Evolutionary conservation across 2,888 invertebrate species (phyloP), one percentile per base, ranked within the genome.

Genomic region (Morpho deidamia): DNA sequence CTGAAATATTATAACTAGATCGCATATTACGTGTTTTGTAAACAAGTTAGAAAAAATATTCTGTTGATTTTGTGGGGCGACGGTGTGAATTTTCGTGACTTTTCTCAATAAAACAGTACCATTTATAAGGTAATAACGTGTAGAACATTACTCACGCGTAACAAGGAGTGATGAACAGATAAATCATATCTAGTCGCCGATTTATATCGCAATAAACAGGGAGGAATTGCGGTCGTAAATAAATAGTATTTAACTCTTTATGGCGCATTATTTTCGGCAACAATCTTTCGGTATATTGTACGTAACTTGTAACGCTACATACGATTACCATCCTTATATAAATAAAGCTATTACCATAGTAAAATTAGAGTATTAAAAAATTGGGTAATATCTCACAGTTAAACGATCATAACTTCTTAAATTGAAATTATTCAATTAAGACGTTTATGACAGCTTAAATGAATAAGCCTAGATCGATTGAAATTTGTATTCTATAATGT

Each of bases 161-260:
- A 89, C 85, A 76, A 86, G 73, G 76, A 88, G 70, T 86, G 88
- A 89, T 89, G 89, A 73, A 77, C 72, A 74, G 81, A 81, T 89
- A 87, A 82, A 88, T 89, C 89, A 88, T 81, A 85, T 83, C 84
- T 81, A 82, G 70, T 78, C 77, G 74, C 81, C 85, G 84, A 86
- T 84, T 86, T 83, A 87, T 84, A 82, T 78, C 74, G 85, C 81
- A 78, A 80, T 87, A 87, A 86, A 86, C 79, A 74, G 74, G 72
- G 71, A 81, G 71, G 74, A 75, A 83, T 79, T 70, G 77, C 72
- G 66, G 65, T 72, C 75, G 72, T 85, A 83, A 86, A 87, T 84
- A 85, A 73, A 78, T 72, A 71, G 67, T 67, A 69, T 72, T 74
- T 77, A 78, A 79, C 76, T 80, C 73, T 81, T 80, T 83, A 81